phyloP scores from a whole-genome alignment of 2,113 vertebrate genomes.

The Oophaga pumilio region DNA sequence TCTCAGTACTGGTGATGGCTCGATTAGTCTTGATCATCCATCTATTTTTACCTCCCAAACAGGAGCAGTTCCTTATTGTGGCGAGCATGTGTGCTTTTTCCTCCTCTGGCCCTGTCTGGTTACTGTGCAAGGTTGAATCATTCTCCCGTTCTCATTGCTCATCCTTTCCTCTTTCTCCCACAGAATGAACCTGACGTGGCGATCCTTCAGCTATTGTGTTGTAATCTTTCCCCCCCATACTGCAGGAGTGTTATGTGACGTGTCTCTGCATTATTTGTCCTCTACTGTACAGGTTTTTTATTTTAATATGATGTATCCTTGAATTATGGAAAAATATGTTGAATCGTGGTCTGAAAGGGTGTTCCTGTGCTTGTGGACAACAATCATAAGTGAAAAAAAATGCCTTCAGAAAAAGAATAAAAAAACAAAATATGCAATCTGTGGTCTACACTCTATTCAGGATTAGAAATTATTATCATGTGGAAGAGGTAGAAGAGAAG shows the following conservation, averaged over 20 bases:
- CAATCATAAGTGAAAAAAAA: too few species aligned
- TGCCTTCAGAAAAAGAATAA: too few species aligned
- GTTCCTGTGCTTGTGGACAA: not conserved
- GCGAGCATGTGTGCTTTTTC: not conserved
- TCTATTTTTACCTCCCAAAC: conserved; percentile 2
- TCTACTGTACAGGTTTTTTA: not conserved
- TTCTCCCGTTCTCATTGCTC: conserved; percentile 2
- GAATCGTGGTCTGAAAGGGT: not conserved
- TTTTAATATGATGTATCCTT: not conserved
- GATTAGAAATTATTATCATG: too few species aligned
- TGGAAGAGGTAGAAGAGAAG: too few species aligned
- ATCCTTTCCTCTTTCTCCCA: conserved; percentile 1
- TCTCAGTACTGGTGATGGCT: not conserved
- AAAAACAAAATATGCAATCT: too few species aligned
- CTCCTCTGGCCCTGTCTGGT: conserved; percentile 14
- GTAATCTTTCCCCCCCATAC: not conserved
- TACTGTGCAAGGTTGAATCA: not conserved
- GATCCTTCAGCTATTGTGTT: not conserved
- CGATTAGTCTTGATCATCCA: not conserved
- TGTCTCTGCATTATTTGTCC: not conserved
- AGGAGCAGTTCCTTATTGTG: conserved; percentile 20
- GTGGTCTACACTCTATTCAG: too few species aligned
- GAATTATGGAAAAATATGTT: not conserved
- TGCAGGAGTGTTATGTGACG: not conserved
- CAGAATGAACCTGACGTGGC: not conserved